A percentile compares a stretch with the other conserved stretches of the same genome.
phyloP scores from a whole-genome alignment of 2,888 invertebrate genomes.

The Dryomyza anilis region DNA sequence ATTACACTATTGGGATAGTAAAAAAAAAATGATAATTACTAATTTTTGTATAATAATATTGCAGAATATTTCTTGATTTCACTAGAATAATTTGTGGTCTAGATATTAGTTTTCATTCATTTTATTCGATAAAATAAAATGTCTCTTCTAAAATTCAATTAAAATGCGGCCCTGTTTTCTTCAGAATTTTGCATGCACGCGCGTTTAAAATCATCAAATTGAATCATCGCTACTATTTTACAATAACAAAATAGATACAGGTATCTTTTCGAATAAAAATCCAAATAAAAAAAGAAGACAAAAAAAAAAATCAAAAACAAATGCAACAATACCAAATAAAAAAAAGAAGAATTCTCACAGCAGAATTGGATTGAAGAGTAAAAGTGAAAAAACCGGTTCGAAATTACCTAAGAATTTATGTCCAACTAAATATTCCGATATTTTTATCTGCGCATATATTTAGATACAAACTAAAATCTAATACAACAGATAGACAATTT shows the following conservation, averaged over 20 bases:
- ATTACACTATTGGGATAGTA: no score
- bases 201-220: constrained; percentile 8
- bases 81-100: no score
- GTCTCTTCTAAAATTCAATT: no score
- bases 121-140: no score
- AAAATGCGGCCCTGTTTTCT: neutral
- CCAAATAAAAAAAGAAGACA: constrained; percentile 14
- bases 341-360: constrained; percentile 20
- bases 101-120: no score
- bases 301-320: constrained; percentile 9
- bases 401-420: constrained; percentile 23
- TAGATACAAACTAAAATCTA: neutral
- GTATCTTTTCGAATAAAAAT: neutral
- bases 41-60: no score
- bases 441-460: neutral
- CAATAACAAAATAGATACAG: constrained; percentile 7
- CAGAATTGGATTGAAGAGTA: constrained; percentile 22
- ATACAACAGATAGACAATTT: no score
- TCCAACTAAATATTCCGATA: constrained; percentile 1
- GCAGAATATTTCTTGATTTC: no score
- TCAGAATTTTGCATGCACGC: neutral
- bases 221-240: constrained; percentile 17
- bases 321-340: constrained; percentile 1
- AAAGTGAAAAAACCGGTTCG: constrained; percentile 31
- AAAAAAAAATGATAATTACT: no score